Base-by-base conservation (phyloP, 2,113 vertebrate genomes). In the Salvelinus fontinalis region DNA sequence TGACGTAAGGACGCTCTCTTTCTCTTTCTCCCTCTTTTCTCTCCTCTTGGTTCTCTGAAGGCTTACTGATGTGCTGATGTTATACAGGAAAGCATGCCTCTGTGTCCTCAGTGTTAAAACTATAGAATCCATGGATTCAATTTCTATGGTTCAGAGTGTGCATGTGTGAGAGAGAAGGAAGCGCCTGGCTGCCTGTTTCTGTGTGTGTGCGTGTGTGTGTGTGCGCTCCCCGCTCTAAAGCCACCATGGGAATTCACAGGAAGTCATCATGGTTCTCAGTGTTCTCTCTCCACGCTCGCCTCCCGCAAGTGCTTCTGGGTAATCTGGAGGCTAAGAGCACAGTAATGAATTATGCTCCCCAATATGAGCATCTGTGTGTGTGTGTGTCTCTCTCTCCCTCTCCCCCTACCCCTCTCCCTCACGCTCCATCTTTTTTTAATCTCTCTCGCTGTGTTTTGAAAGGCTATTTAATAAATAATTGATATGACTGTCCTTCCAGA, bases 1-100 rank as follows among this genome's bases (percentile, higher is more conserved):
- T 99, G 98, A 99, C 97, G 98, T 99, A 77, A 91, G 91, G 90
- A 89, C 83, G 6, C 88, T 77, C 85, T 85, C 85, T 86, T 22
- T 14, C 12, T 22, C 3, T 5, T 16, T 79, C 73, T 70, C 62
- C 27, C 70, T 31, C 77, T 71, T 71, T 60, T n/a, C 22, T 54
- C 12, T 27, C 5, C 31, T 5, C 18, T 27, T 12, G 29, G 9
- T 67, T 75, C 71, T 54, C 73, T 51, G 51, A 54, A 54, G 12
- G 51, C 51, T 54, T 54, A 18, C 3, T 54, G 14, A 14, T 54
- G 13, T 54, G 51, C 51, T 54, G 51, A 54, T 54, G 14, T 54
- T 4, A 54, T 54, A 44, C 51, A 54, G 16, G 51, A 54, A 54
- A 18, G 14, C 16, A 13, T 18, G 13, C 16, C 51, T 54, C 51